Evolutionary conservation across 23 tunicate species (phyloP), one percentile per base, ranked within the genome.

Genomic region (Styela clava): DNA sequence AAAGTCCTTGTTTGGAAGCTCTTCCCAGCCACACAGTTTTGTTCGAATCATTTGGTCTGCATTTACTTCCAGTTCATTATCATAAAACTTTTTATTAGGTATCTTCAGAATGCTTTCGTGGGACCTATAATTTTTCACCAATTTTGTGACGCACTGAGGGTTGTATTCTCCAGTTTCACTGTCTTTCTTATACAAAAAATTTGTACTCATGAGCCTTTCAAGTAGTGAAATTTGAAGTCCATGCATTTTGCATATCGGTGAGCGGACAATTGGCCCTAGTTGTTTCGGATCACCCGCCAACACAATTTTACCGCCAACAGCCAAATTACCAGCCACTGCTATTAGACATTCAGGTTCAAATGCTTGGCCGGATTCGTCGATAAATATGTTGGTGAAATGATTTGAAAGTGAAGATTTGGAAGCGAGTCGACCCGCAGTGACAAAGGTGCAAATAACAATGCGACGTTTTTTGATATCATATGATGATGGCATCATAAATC

Each of bases 351-450:
- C 98, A 18, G 98, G 91, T 74, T 94, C 98, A 19, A 78, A 63
- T 19, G 95, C 90, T 65, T 89, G 85, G 20, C 95, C 95, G 3
- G 95, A 87, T 52, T 94, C 98, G 62, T 94, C 98, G 33, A 94
- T 74, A 52, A 88, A 89, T 24, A 92, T 74, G 74, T 64, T 81
- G 26, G 82, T 85, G 62, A 90, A 90, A 51, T 90, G 90, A 74
- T 65, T 52, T 7, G 21, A 1, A n/a, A n/a, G n/a, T 34, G 88
- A 83, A 69, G 85, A 79, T 24, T 67, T 79, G 5, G 72, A 76
- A 2, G 86, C 74, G 21, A 89, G 33, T 52, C 83, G 73, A 16
- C 95, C 95, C 12, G 95, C 95, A 16, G 95, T 89, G 12, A 85
- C 83, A 25, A 89, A 74, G 16, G 95, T 89, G 28, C 90, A 86